Evolutionary conservation across 1,140 invertebrate species (phyloP), one percentile per base, ranked within the genome.

Genomic region (Druon quercuslanigerum): DNA sequence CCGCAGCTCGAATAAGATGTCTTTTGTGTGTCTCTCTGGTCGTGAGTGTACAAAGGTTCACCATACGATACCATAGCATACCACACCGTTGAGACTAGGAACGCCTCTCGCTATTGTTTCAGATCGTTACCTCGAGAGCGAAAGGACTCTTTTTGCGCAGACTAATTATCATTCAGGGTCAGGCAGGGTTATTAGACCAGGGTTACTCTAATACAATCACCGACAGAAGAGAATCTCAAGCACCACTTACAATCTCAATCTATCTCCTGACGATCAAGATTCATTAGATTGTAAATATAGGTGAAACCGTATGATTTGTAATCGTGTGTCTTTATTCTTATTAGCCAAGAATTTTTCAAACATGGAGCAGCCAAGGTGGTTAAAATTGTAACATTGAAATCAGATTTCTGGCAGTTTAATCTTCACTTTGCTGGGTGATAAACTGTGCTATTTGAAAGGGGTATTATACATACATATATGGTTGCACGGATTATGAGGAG

Each of bases 1-100:
- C 57, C 57, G 78, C 74, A 74, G 78, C 82, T 75, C 73, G 79
- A 87, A 79, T 87, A 85, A 87, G 85, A 87, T 82, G 80, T 86
- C 77, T 82, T 79, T 78, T 73, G 70, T 40, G 60, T 66, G 51
- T 72, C 71, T 50, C 40, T 70, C 71, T 73, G 75, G 50, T 74
- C 83, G 83, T 85, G 84, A 84, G 81, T 82, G 73, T 81, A 79
- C 33, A 25, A 50, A 81, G 73, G 74, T 77, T 74, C 75, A 78
- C 76, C 16, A 74, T 66, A 71, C 54, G 79, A 79, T 82, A 85
- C 85, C 85, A 83, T 85, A 85, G 84, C 60, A 40, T 7, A 60
- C 3, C 1, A 33, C 19, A 33, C 13, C 79, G 75, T 40, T 33
- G 46, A 77, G 84, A 86, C 84, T 80, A 79, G 83, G 83, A 83